These are phyloP conservation scores for Myanophis thanlyinensis DNA, from an alignment of 2,113 vertebrate species.

Conservation along the genomic window DNA sequence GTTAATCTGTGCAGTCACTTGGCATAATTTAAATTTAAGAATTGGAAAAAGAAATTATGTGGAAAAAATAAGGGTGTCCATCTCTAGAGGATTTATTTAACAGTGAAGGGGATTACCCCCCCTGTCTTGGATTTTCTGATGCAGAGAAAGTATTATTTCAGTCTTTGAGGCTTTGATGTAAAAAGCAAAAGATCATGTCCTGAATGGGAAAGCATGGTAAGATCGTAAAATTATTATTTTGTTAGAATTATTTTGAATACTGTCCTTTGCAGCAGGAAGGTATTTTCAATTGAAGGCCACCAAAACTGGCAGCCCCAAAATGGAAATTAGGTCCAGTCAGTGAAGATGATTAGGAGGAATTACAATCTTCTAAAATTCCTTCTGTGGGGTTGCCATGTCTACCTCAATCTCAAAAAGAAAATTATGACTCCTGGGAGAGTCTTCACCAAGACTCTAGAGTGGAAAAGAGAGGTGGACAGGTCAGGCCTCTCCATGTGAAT, in stretches of 20 bases:
- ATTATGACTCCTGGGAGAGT: background rate
- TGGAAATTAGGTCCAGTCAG: background rate
- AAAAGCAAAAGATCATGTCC: background rate
- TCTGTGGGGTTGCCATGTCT: background rate
- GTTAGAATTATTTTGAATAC: background rate
- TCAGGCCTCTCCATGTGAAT: background rate
- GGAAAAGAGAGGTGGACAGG: background rate
- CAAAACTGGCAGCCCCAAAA: background rate
- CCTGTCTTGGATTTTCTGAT: background rate
- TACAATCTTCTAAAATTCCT: background rate
- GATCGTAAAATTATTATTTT: background rate
- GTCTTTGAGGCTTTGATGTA: background rate
- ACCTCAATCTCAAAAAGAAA: background rate
- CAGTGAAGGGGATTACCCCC: background rate
- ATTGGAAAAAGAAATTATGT: background rate
- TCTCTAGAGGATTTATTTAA: background rate
- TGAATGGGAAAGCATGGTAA: background rate
- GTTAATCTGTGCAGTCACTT: background rate
- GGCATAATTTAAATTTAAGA: slow-evolving; percentile 1
- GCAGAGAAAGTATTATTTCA: background rate
- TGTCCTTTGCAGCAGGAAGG: background rate
- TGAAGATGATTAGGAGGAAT: background rate
- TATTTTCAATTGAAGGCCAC: background rate
- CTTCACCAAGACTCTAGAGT: background rate
- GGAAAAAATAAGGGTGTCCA: slow-evolving; percentile 13